These are phyloP conservation scores for Phylloscopus collybita DNA, from an alignment of 2,797 vertebrate genomes.

Conservation along the genomic window DNA sequence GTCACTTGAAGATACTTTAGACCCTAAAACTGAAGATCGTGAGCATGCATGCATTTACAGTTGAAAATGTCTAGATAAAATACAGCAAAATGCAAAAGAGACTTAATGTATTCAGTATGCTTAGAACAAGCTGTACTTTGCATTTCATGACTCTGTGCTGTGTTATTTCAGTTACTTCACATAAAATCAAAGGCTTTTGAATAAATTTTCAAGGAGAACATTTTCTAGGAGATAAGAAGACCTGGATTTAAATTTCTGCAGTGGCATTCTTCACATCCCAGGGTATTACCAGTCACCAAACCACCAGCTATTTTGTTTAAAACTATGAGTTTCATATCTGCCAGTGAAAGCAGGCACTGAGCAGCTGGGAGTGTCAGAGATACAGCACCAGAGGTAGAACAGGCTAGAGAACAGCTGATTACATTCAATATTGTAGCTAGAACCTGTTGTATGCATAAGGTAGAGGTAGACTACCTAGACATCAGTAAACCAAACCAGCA, in stretches of 20 bases:
- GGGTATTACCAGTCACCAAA: not conserved
- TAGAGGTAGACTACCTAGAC: not conserved
- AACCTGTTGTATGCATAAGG: not conserved
- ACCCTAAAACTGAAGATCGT: not conserved
- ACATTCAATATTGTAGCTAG: not conserved
- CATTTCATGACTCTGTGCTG: not conserved
- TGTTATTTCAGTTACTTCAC: not conserved
- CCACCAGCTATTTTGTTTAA: not conserved
- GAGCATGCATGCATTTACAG: not conserved
- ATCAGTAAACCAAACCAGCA: not conserved
- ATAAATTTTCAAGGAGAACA: not conserved
- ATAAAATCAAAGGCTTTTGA: not conserved
- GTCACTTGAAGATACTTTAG: not conserved
- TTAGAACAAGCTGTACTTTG: not conserved
- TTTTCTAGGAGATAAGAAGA: not conserved
- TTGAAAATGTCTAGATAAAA: not conserved
- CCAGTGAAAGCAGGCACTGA: not conserved
- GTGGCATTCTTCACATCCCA: not conserved
- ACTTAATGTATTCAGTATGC: not conserved
- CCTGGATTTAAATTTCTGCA: not conserved
- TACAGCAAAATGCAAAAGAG: not conserved
- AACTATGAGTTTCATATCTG: not conserved
- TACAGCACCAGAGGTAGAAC: rapidly evolving
- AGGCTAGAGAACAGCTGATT: not conserved
- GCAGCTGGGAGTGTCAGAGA: not conserved